A percentile compares a stretch with the other conserved stretches of the same genome.
phyloP scores from a whole-genome alignment of 1,140 invertebrate genomes.

The Aphidius ervi region DNA sequence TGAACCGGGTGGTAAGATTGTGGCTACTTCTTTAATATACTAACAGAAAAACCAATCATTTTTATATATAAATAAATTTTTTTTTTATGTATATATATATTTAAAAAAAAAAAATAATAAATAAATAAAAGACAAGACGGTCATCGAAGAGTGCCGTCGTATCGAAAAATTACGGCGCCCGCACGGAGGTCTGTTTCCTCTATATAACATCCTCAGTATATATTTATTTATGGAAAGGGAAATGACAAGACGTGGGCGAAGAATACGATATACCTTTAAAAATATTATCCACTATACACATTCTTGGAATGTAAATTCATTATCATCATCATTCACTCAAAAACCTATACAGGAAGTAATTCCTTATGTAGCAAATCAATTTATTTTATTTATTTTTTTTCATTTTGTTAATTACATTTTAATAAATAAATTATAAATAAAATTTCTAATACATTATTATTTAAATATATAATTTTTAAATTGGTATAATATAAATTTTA shows the following conservation, averaged over 20 bases:
- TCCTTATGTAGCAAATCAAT: constrained; percentile 20
- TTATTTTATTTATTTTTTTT: neutral
- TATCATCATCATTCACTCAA: constrained; percentile 33
- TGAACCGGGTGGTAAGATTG: constrained; percentile 30
- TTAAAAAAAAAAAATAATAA: too few species aligned
- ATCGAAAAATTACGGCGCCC: constrained; percentile 30
- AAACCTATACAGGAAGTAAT: constrained; percentile 36
- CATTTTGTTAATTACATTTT: neutral
- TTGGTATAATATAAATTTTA: too few species aligned
- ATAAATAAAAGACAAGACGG: too few species aligned
- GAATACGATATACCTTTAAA: constrained; percentile 30
- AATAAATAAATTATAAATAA: neutral
- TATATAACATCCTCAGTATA: neutral
- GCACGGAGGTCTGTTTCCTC: constrained; percentile 37
- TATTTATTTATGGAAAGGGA: constrained; percentile 16
- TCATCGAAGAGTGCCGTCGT: constrained; percentile 26
- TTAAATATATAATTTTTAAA: too few species aligned
- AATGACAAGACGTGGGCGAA: constrained; percentile 30
- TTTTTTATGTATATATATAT: too few species aligned
- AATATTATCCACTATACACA: constrained; percentile 30
- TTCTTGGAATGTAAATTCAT: constrained; percentile 32
- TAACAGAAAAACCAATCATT: constrained; percentile 27
- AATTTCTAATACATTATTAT: too few species aligned
- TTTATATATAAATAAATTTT: too few species aligned
- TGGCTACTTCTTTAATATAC: constrained; percentile 33